Evolutionary conservation across 2,113 vertebrate genomes (phyloP).

Genomic region (Carassius gibelio): DNA sequence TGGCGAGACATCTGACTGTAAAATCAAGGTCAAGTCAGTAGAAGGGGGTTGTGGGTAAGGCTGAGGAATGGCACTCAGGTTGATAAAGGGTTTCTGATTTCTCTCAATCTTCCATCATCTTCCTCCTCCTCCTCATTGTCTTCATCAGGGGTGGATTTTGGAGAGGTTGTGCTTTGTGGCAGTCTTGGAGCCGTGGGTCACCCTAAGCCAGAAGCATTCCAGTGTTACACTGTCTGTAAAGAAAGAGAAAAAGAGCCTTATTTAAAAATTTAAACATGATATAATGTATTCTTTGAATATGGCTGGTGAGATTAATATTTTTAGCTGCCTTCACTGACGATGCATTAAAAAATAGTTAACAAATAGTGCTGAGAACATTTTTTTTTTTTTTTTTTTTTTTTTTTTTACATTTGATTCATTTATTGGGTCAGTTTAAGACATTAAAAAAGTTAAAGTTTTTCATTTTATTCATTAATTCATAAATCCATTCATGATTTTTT

Average conservation of each 20-base stretch:
- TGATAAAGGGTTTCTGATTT: conserved; percentile 57
- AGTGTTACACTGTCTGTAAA: conserved; percentile 83
- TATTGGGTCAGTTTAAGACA: too few species aligned
- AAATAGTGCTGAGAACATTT: too few species aligned
- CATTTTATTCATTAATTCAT: too few species aligned
- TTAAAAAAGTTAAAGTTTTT: too few species aligned
- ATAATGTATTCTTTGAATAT: neutral
- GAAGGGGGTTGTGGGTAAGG: conserved; percentile 73
- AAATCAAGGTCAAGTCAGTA: conserved; percentile 47
- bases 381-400: too few species aligned
- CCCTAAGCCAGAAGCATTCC: conserved; percentile 83
- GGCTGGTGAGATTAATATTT: neutral
- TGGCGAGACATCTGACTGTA: conserved; percentile 50
- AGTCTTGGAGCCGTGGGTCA: conserved; percentile 81
- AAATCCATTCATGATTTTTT: too few species aligned
- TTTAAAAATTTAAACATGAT: conserved; percentile 39
- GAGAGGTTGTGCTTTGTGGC: conserved; percentile 94
- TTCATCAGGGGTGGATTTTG: conserved; percentile 69
- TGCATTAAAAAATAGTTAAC: too few species aligned
- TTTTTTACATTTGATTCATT: too few species aligned
- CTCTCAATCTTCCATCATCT: conserved; percentile 69
- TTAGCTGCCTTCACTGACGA: too few species aligned
- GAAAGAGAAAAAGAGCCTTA: conserved; percentile 60
- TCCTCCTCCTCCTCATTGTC: conserved; percentile 55
- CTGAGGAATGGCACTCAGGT: conserved; percentile 71